phyloP scores from a whole-genome alignment of 1,140 invertebrate genomes.

The Apis mellifera region Amel_HAv3.1 CM009944.2:10204501-10205000 shows the following conservation, averaged over 20 bases:
- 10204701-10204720: constrained; percentile 43
- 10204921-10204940: constrained; percentile 16
- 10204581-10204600: no score
- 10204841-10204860: constrained; percentile 36
- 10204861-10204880: constrained; percentile 42
- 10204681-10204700: constrained; percentile 41
- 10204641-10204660: not conserved
- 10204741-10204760: constrained; percentile 45
- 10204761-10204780: constrained; percentile 69
- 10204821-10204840: constrained; percentile 51
- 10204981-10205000: constrained; percentile 30
- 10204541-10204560: not conserved
- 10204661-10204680: not conserved
- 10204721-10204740: constrained; percentile 33
- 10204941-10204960: constrained; percentile 40
- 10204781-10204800: constrained; percentile 51
- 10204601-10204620: no score
- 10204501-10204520: constrained; percentile 4
- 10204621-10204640: not conserved
- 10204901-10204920: not conserved
- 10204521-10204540: not conserved
- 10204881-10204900: constrained; percentile 3
- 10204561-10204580: no score
- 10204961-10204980: constrained; percentile 49
- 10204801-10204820: constrained; percentile 70